These are phyloP conservation scores for Chaitophorus viminalis DNA, from an alignment of 2,888 invertebrate species.

Conservation along the genomic window DNA sequence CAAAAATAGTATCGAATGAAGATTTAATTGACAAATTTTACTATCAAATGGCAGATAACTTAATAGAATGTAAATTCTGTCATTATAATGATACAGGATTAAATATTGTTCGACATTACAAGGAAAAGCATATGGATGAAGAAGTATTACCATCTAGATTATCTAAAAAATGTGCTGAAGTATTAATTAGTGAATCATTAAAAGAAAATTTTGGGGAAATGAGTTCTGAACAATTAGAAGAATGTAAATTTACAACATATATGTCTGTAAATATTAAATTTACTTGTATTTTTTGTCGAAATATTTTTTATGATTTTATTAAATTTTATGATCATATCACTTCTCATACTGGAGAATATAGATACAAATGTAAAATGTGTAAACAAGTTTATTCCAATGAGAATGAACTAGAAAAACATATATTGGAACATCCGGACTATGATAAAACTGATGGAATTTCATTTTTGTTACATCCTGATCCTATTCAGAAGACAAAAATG, in stretches of 20 bases:
- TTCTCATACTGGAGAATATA: conserved; percentile 82
- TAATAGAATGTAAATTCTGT: conserved; percentile 56
- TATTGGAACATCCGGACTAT: conserved; percentile 21
- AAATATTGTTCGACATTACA: conserved; percentile 49
- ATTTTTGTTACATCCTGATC: neutral
- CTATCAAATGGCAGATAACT: conserved; percentile 22
- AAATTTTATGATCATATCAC: conserved; percentile 79
- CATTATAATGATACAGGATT: conserved; percentile 1
- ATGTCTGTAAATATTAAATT: neutral
- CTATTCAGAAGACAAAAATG: neutral
- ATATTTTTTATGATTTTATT: conserved; percentile 36
- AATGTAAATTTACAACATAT: neutral
- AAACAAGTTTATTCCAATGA: neutral
- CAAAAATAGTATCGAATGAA: neutral
- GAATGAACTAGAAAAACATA: conserved; percentile 31
- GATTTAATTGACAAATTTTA: conserved; percentile 44
- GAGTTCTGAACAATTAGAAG: neutral
- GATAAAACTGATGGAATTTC: conserved; percentile 31
- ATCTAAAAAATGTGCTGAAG: conserved; percentile 13
- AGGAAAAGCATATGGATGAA: conserved; percentile 3
- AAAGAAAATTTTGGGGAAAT: conserved; percentile 4
- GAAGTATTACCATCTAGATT: conserved; percentile 51
- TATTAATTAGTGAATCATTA: conserved; percentile 34
- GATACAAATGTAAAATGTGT: conserved; percentile 75
- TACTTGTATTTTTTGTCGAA: conserved; percentile 63